A percentile compares a stretch with the other conserved stretches of the same genome.
These are phyloP conservation scores for Falco novaeseelandiae DNA, from an alignment of 2,797 vertebrate species.

Conservation along the genomic window DNA sequence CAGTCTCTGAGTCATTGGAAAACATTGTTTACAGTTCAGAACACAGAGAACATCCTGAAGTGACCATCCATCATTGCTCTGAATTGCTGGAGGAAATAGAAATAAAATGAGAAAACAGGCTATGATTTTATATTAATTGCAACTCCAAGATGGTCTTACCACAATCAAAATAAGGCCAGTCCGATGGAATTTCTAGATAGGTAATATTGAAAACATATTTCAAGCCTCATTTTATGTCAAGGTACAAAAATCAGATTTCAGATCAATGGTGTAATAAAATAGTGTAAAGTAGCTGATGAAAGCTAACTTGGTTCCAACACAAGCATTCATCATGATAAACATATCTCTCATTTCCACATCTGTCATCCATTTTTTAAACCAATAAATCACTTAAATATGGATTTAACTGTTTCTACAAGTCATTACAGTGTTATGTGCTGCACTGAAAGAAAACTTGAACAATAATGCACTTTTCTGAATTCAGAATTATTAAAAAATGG, in stretches of 20 bases:
- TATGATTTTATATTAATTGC: constrained; percentile 44
- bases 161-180: constrained; percentile 8
- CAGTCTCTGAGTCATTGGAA: constrained; percentile 20
- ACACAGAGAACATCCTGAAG: neutral
- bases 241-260: constrained; percentile 38
- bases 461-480: neutral
- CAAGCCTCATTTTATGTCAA: constrained; percentile 22
- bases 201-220: constrained; percentile 35
- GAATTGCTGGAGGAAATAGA: constrained; percentile 5
- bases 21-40: constrained; percentile 28
- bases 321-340: constrained; percentile 45
- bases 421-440: neutral
- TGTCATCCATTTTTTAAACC: constrained; percentile 38
- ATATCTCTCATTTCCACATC: constrained; percentile 44
- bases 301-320: constrained; percentile 38
- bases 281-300: constrained; percentile 54
- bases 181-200: constrained; percentile 40
- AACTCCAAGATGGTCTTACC: neutral
- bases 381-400: constrained; percentile 31
- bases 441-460: neutral
- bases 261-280: constrained; percentile 36
- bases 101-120: neutral
- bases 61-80: neutral
- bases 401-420: constrained; percentile 22
- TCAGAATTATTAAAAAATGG: neutral